Conservation (phyloP, 1,140 invertebrate genomes). For the Zaprionus nigranus region DNA sequence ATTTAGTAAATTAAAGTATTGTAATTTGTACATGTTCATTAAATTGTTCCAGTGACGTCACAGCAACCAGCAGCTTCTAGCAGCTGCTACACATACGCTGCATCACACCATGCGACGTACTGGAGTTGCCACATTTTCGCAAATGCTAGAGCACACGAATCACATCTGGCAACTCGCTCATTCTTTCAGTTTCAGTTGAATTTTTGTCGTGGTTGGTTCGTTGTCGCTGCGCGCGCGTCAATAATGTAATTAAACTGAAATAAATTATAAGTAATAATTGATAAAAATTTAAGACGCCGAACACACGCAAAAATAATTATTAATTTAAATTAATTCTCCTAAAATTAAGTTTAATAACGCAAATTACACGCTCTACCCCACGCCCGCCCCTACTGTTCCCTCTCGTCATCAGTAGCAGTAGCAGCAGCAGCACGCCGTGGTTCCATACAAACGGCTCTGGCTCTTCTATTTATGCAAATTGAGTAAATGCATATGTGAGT, state of each 20-base stretch:
- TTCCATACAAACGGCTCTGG: constrained; percentile 40
- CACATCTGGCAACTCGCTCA: constrained; percentile 44
- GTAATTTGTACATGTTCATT: neutral
- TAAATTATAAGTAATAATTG: constrained; percentile 49
- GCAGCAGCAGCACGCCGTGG: constrained; percentile 22
- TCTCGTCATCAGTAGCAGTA: neutral
- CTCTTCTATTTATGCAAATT: constrained; percentile 56
- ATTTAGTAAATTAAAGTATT: neutral
- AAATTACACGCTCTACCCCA: constrained; percentile 39
- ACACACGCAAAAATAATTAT: constrained; percentile 65
- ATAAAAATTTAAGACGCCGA: constrained; percentile 64
- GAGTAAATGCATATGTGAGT: constrained; percentile 47
- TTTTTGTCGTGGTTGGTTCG: constrained; percentile 53
- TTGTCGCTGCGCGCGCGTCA: constrained; percentile 47
- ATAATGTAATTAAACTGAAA: constrained; percentile 50
- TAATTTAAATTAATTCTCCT: constrained; percentile 6
- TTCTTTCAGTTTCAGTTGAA: constrained; percentile 55
- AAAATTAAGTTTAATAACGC: constrained; percentile 44
- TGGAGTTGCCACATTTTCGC: constrained; percentile 15
- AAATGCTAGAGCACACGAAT: constrained; percentile 29
- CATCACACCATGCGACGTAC: neutral
- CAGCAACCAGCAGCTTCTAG: neutral
- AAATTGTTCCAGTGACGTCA: neutral
- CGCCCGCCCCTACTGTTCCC: constrained; percentile 21
- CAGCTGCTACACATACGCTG: neutral